These are phyloP conservation scores for Parazoanthus atlanticus DNA, from an alignment of 92 coral and sea anemone species.

Conservation along the genomic window DNA sequence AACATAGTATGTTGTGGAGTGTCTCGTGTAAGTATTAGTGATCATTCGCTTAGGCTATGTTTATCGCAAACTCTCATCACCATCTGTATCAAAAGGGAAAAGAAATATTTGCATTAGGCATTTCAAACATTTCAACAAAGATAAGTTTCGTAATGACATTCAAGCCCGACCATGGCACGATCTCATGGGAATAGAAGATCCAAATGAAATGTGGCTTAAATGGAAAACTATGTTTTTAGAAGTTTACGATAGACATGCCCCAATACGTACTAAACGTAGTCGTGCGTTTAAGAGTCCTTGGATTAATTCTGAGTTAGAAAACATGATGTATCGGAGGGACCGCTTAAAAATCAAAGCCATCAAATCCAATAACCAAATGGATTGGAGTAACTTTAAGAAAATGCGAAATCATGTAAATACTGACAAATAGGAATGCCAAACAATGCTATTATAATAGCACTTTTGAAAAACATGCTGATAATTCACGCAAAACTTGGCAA, in stretches of 20 bases:
- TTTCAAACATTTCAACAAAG: constrained; percentile 37
- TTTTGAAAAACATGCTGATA: constrained; percentile 32
- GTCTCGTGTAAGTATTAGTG: too few relatives aligned
- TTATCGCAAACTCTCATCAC: too few relatives aligned
- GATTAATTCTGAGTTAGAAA: constrained; percentile 43
- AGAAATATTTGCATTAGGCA: constrained; percentile 29
- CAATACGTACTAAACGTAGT: constrained; percentile 41
- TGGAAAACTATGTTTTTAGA: constrained; percentile 49
- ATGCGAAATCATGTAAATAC: constrained; percentile 32
- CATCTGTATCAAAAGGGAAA: constrained; percentile 44
- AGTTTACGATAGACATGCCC: neutral
- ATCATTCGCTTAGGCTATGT: too few relatives aligned
- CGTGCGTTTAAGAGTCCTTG: constrained; percentile 32
- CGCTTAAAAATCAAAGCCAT: constrained; percentile 50
- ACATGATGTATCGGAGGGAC: too few relatives aligned
- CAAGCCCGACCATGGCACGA: constrained; percentile 33
- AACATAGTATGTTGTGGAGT: too few relatives aligned
- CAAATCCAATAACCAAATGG: neutral
- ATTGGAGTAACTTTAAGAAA: constrained; percentile 30
- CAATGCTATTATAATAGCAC: constrained; percentile 23
- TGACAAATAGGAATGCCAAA: constrained; percentile 36
- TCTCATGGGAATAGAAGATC: constrained; percentile 22
- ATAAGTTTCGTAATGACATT: constrained; percentile 29
- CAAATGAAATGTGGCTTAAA: constrained; percentile 52
- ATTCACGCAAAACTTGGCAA: constrained; percentile 48